Conservation (phyloP, 2,113 vertebrate species). For the Setophaga kirtlandii region DNA sequence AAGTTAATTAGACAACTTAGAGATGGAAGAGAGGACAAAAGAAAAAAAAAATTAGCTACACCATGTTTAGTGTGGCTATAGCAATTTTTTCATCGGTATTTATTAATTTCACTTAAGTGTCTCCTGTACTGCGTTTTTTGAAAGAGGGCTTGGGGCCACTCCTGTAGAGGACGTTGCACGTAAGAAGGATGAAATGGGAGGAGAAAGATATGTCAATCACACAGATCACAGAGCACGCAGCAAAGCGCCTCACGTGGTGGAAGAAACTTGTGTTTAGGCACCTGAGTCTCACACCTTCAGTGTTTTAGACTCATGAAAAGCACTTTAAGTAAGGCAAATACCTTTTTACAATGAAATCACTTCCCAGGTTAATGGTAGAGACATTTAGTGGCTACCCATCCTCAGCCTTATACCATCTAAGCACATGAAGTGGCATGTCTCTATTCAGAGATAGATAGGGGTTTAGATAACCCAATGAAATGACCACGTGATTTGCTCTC, state of each 20-base stretch:
- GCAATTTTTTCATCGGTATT: not conserved
- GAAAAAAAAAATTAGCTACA: not conserved
- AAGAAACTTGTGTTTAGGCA: not conserved
- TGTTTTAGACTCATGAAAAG: not conserved
- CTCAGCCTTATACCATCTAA: not conserved
- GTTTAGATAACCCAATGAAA: not conserved
- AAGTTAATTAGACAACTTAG: not conserved
- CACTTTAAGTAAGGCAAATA: not conserved
- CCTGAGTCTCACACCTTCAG: not conserved
- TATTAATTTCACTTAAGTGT: not conserved
- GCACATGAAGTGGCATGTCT: not conserved
- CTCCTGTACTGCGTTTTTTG: not conserved
- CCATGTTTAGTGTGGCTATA: not conserved
- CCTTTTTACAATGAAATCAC: not conserved
- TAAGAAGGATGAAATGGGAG: not conserved
- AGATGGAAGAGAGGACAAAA: not conserved
- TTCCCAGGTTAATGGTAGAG: not conserved
- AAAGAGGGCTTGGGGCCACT: not conserved
- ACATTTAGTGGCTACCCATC: not conserved
- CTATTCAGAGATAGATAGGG: not conserved
- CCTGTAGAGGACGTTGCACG: fast-evolving
- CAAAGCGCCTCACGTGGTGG: not conserved
- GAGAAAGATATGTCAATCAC: not conserved
- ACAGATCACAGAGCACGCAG: not conserved
- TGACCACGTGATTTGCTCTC: too few relatives aligned